phyloP scores from a whole-genome alignment of 2,888 invertebrate genomes.

The Limenitis camilla region DNA sequence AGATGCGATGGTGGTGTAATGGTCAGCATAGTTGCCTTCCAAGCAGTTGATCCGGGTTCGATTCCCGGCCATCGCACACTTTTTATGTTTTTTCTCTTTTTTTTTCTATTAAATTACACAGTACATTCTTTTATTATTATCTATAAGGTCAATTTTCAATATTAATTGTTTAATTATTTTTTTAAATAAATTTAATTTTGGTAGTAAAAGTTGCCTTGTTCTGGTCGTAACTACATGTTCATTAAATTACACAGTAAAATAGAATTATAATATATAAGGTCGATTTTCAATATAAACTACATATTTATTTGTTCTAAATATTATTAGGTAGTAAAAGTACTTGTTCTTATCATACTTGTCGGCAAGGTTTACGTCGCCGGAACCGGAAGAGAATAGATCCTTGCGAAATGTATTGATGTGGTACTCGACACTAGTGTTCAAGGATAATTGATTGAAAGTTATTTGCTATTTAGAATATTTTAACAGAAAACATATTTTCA shows the following conservation, averaged over 20 bases:
- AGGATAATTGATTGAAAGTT: neutral
- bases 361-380: neutral
- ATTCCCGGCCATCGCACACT: conserved; percentile 73
- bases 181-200: no score
- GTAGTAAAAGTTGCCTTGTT: no score
- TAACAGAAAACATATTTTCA: no score
- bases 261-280: no score
- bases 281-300: no score
- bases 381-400: conserved; percentile 4
- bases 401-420: neutral
- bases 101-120: neutral
- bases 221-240: no score
- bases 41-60: conserved; percentile 77
- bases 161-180: no score
- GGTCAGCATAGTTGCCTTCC: conserved; percentile 77
- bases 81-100: conserved; percentile 31
- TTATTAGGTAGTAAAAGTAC: no score
- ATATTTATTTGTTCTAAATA: no score
- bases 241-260: no score
- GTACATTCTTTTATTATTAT: neutral
- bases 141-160: no score
- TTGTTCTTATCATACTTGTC: neutral
- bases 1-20: conserved; percentile 67
- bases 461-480: neutral
- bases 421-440: neutral